phyloP scores from a whole-genome alignment of 2,797 vertebrate species.

The Cirrhinus molitorella region DNA sequence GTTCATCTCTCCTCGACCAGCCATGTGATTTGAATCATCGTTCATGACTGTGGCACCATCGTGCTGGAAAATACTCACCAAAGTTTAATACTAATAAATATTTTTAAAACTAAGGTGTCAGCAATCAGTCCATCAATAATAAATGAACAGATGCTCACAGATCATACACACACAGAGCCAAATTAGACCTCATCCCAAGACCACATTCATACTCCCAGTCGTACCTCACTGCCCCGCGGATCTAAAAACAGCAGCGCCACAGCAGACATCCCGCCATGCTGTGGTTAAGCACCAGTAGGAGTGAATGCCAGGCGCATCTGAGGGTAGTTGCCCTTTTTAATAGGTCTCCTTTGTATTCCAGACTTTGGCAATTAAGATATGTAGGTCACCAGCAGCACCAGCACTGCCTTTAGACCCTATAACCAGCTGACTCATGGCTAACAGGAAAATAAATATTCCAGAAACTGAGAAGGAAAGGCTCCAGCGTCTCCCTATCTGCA shows the following conservation, averaged over 20 bases:
- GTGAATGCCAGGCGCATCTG: conserved; percentile 52
- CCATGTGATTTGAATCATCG: neutral
- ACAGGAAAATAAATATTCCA: conserved; percentile 35
- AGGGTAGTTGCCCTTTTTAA: conserved; percentile 44
- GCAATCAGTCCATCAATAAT: neutral
- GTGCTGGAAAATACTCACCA: neutral
- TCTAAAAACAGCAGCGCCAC: conserved; percentile 71
- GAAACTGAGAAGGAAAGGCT: conserved; percentile 36
- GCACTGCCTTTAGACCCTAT: conserved; percentile 56
- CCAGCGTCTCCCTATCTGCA: conserved; percentile 30
- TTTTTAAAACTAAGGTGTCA: neutral
- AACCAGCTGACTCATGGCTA: conserved; percentile 28
- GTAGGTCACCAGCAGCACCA: conserved; percentile 72
- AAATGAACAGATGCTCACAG: conserved; percentile 16
- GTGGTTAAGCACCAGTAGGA: conserved; percentile 44
- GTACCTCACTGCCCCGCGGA: conserved; percentile 38
- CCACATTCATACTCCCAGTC: conserved; percentile 59
- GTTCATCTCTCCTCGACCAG: neutral
- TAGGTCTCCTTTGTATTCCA: conserved; percentile 66
- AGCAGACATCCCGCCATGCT: conserved; percentile 56
- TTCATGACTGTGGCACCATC: neutral
- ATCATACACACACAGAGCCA: conserved; percentile 41
- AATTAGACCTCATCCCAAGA: conserved; percentile 38
- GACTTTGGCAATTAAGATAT: conserved; percentile 69
- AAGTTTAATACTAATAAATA: neutral